A percentile compares a stretch with the other conserved stretches of the same genome.
These are phyloP conservation scores for Sclerurus mexicanus DNA, from an alignment of 2,113 vertebrate species.

Conservation along the genomic window DNA sequence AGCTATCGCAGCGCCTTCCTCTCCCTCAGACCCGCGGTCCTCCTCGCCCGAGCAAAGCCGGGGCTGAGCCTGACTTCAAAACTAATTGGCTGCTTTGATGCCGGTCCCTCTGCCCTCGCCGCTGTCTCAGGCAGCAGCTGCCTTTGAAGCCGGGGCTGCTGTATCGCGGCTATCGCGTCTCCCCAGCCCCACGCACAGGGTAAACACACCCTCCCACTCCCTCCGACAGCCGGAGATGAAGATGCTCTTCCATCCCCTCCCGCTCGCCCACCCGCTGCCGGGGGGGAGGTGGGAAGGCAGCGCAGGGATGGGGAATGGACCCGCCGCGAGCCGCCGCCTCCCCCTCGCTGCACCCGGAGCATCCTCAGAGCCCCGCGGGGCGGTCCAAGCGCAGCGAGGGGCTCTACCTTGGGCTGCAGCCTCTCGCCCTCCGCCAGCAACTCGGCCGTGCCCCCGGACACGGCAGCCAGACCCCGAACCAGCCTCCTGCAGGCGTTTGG, in stretches of 20 bases:
- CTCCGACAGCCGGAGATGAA: background rate
- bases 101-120: background rate
- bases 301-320: background rate
- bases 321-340: background rate
- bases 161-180: background rate
- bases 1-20: background rate
- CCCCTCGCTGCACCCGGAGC: background rate
- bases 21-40: background rate
- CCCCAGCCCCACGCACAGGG: background rate
- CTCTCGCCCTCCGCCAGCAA: constrained; percentile 87
- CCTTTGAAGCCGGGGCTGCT: background rate
- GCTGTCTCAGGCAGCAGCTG: background rate
- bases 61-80: constrained; percentile 21
- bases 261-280: background rate
- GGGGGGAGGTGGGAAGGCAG: background rate
- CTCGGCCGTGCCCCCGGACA: constrained; percentile 88
- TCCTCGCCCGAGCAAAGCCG: background rate
- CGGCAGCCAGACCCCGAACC: constrained; percentile 81
- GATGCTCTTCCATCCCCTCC: background rate
- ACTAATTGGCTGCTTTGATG: constrained; percentile 55
- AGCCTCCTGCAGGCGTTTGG: constrained; percentile 85
- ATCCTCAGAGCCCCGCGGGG: accelerated
- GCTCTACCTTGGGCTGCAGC: constrained; percentile 89
- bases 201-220: background rate
- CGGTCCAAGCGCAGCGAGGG: accelerated